phyloP scores from a whole-genome alignment of 2,888 invertebrate genomes.

The Argyresthia goedartella region DNA sequence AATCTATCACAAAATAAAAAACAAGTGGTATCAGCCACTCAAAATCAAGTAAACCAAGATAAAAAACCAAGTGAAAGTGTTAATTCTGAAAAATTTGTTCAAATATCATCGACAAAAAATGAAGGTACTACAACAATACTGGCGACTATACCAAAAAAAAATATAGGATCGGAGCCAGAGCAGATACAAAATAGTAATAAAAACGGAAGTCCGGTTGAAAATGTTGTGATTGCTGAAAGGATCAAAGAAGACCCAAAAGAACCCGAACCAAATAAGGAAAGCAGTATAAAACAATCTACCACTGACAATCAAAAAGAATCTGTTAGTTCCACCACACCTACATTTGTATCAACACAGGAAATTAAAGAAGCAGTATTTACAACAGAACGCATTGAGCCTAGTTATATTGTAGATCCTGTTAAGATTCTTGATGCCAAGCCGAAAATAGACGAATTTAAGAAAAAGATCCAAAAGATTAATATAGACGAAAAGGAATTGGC shows the following conservation, averaged over 20 bases:
- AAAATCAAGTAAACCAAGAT: background rate
- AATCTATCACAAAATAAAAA: background rate
- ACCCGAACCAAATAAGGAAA: background rate
- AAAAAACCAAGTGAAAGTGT: background rate
- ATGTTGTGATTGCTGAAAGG: too few relatives aligned
- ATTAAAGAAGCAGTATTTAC: background rate
- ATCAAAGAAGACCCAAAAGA: background rate
- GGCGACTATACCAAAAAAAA: background rate
- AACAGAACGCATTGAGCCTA: background rate
- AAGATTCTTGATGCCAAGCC: slow-evolving; percentile 28
- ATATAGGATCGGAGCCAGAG: background rate
- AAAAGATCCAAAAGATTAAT: slow-evolving; percentile 60
- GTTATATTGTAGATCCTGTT: slow-evolving; percentile 8
- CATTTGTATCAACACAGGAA: background rate
- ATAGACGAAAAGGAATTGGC: slow-evolving; percentile 54
- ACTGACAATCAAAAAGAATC: background rate
- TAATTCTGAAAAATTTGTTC: slow-evolving; percentile 19
- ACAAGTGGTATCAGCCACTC: background rate
- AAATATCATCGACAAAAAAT: slow-evolving; percentile 21
- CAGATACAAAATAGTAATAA: too few relatives aligned
- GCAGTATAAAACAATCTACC: background rate
- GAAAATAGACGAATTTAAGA: slow-evolving; percentile 57
- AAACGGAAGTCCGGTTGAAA: too few relatives aligned
- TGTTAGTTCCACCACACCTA: background rate
- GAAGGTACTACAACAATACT: slow-evolving; percentile 6